These are phyloP conservation scores for Latrodectus geometricus DNA, from an alignment of 1,140 invertebrate genomes.

Conservation along the genomic window DNA sequence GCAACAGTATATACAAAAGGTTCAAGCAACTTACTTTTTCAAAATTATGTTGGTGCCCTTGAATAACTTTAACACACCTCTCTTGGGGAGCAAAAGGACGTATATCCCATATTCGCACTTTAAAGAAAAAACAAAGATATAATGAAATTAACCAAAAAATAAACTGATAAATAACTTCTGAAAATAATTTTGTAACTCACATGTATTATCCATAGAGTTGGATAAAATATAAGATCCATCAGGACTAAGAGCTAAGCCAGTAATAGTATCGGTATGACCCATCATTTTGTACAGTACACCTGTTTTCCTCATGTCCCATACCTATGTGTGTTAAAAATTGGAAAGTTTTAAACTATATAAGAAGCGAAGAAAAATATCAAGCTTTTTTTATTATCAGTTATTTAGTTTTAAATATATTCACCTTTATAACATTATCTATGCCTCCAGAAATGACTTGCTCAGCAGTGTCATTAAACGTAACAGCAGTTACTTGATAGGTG, in stretches of 20 bases:
- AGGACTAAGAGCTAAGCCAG: conserved; percentile 89
- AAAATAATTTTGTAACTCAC: conserved; percentile 65
- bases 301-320: conserved; percentile 97
- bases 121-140: conserved; percentile 26
- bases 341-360: background rate
- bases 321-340: conserved; percentile 66
- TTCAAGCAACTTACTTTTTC: conserved; percentile 80
- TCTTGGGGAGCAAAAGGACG: conserved; percentile 83
- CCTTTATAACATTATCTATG: conserved; percentile 98
- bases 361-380: too few relatives aligned
- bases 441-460: conserved; percentile 91
- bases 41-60: conserved; percentile 97
- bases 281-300: conserved; percentile 86
- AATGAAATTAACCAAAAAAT: conserved; percentile 16
- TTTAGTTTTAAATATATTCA: conserved; percentile 65
- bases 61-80: conserved; percentile 92
- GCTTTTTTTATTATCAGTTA: background rate
- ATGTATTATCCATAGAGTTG: conserved; percentile 97
- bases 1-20: background rate
- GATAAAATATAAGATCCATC: conserved; percentile 95
- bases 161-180: background rate
- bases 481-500: conserved; percentile 87
- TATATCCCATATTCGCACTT: conserved; percentile 78
- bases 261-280: conserved; percentile 94
- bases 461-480: conserved; percentile 95